Base-by-base conservation (phyloP, 1,140 invertebrate genomes). In the Lepidurus packardi region DNA sequence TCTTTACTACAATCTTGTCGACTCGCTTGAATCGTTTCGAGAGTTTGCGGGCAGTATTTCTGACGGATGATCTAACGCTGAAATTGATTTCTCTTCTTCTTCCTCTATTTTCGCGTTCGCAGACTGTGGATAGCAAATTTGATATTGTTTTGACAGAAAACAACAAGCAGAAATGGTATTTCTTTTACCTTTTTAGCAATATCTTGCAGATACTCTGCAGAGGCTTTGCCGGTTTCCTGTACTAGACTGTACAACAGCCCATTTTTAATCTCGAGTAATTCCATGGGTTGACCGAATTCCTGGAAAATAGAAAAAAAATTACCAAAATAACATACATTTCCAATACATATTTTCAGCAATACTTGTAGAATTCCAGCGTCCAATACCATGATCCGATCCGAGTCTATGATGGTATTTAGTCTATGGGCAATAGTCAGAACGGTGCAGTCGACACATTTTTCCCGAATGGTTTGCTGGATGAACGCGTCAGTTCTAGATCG, bases 341-440 rank as follows among this genome's bases (percentile, higher is more conserved):
- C n/a, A 21, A 7, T 65, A 1, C 3, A 7, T 21, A 65, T 65
- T 4, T 65, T 10, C 53, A 13, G 45, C 10, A 9, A 78, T 81
- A 81, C 80, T 78, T 53, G 75, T 75, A 90, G 84, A 80, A 86
- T 86, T 82, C 88, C 87, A 42, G 86, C 88, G 80, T 91, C 89
- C 86, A 95, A 88, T 21, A 94, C 93, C 77, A 95, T 83, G 0
- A 95, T 89, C 79, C 89, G 88, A 84, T 93, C 91, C 73, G 89
- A 89, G 73, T 86, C 84, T 79, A 88, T 82, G 44, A 92, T 90
- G 7, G 93, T 94, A 83, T 93, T 90, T 16, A 94, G 84, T 78
- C 92, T 88, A 86, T 96, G 94, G 41, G 94, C 93, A 80, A 96
- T 93, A 1, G 93, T 94, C 7, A 96, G 87, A 34, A 95, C 92